Evolutionary conservation across 2,113 vertebrate species (phyloP), one percentile per base, ranked within the genome.

Genomic region (Cricetomys ansorgei): DNA sequence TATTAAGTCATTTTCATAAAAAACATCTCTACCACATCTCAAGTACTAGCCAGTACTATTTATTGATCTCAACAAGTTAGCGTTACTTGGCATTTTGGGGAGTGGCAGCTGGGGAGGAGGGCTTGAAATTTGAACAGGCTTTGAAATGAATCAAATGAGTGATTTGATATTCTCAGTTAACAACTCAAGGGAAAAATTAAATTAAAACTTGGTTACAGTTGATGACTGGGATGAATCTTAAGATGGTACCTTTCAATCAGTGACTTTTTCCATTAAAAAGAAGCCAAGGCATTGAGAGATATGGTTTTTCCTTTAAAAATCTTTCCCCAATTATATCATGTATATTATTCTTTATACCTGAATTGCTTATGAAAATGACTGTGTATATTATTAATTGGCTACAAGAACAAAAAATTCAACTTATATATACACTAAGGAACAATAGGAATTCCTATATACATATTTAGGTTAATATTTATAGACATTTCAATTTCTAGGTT

Each of bases 141-240:
- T 94, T 50, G 97, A 98, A 98, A 97, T 98, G 97, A 98, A 97
- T 98, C 98, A 97, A 97, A 96, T 93, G 96, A 98, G 96, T 95
- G 94, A 98, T 98, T 97, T 98, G 97, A 94, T 93, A 91, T 94
- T 98, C 94, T 95, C 81, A 95, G 96, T 98, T 98, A 98, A 97
- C 98, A 97, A 98, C 92, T 96, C 97, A 97, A 97, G 97, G 96
- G 96, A 97, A 98, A 98, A 96, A 98, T 98, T 98, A 98, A 98
- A 98, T 96, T 98, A 96, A 92, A 94, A 34, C 93, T 97, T 91
- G 76, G 75, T 93, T 97, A 97, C 93, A 97, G 45, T 96, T 81
- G 88, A 91, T 95, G 94, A 76, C 91, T 96, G 93, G 92, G 97
- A 43, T 83, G 89, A 45, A 55, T 89, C 65, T 86, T 96, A 91